Percentiles rank a stretch among this genome's conserved stretches.
Evolutionary conservation across 2,888 invertebrate genomes (phyloP).

Genomic region (Drosophila mulleri): DNA sequence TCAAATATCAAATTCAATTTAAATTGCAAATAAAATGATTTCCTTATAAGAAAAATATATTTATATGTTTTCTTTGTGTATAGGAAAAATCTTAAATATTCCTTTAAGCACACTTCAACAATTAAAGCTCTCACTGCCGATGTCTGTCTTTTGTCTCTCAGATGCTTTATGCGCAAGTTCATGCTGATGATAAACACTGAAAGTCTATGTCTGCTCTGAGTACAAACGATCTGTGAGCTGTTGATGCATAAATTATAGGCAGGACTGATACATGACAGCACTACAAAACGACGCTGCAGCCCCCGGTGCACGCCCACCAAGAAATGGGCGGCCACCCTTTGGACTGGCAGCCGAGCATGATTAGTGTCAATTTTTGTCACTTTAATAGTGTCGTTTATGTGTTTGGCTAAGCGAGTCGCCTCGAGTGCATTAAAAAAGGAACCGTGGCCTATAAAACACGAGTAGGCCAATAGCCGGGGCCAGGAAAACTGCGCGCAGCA

Average conservation of each 20-base stretch:
- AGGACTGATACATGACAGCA: constrained; percentile 67
- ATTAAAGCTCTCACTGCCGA: background rate
- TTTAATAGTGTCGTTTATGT: constrained; percentile 73
- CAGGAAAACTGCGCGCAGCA: constrained; percentile 41
- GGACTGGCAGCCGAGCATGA: constrained; percentile 69
- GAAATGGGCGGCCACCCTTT: constrained; percentile 69
- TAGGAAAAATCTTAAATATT: background rate
- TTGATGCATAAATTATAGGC: constrained; percentile 67
- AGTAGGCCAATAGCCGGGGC: constrained; percentile 18
- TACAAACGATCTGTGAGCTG: constrained; percentile 43
- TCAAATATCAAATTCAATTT: too few species aligned
- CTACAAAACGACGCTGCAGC: constrained; percentile 58
- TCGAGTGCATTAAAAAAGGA: constrained; percentile 70
- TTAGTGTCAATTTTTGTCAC: constrained; percentile 80
- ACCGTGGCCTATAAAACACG: constrained; percentile 67
- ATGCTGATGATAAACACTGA: background rate
- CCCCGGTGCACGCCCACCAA: constrained; percentile 9
- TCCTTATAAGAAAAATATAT: background rate
- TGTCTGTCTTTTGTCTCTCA: background rate
- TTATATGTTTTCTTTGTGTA: background rate
- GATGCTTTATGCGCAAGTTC: background rate
- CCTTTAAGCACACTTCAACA: background rate
- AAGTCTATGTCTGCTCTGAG: background rate
- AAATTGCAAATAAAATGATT: background rate
- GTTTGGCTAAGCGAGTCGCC: constrained; percentile 46